Evolutionary conservation across 2,888 invertebrate species (phyloP).

Genomic region (Cephonodes hylas): DNA sequence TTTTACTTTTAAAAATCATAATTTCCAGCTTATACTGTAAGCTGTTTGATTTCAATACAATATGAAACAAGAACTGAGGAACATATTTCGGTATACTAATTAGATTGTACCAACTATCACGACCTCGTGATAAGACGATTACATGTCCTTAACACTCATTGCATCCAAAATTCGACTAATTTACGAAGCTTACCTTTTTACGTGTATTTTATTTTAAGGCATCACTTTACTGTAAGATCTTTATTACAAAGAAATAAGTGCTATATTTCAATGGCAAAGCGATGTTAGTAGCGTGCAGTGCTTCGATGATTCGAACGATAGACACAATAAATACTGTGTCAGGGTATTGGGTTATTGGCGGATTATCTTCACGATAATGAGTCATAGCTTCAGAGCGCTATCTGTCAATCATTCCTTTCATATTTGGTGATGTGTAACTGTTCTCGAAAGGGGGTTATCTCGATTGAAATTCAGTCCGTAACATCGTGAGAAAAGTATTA

Average conservation of each 20-base stretch:
- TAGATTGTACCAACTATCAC: not conserved
- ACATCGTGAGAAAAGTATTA: not conserved
- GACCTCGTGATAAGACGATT: conserved; percentile 13
- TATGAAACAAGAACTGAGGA: not conserved
- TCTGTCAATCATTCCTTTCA: conserved; percentile 5
- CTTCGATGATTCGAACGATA: not conserved
- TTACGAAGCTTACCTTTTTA: conserved; percentile 8
- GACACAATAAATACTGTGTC: conserved; percentile 1
- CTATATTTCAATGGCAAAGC: not conserved
- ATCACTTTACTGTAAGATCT: not conserved
- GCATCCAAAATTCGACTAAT: conserved; percentile 6
- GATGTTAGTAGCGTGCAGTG: not conserved
- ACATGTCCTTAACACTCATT: not conserved
- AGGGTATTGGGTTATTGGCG: conserved; percentile 3
- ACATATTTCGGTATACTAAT: not conserved
- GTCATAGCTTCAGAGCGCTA: conserved; percentile 2
- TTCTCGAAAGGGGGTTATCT: conserved; percentile 5
- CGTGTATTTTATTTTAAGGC: not conserved
- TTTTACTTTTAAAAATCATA: too few relatives aligned
- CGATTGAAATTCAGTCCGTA: not conserved
- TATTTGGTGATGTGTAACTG: not conserved
- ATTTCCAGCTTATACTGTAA: too few relatives aligned
- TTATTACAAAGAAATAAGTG: not conserved
- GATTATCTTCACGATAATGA: conserved; percentile 10
- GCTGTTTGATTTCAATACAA: not conserved